These are phyloP conservation scores for Galerucella pusilla DNA, from an alignment of 2,888 invertebrate genomes.

Conservation along the genomic window DNA sequence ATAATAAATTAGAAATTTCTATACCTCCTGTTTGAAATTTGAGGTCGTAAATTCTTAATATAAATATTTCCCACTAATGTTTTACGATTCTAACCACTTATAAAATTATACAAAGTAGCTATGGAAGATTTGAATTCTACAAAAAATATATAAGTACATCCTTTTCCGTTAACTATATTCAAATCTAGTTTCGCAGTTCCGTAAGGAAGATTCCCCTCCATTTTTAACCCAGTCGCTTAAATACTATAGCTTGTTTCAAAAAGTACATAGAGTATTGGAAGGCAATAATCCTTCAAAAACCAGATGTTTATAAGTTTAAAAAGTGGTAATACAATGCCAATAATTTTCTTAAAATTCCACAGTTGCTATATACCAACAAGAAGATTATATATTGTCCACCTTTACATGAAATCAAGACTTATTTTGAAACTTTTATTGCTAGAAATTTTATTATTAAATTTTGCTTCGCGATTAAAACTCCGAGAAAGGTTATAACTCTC, in stretches of 20 bases:
- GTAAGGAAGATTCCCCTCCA: no score
- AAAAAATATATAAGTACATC: not conserved
- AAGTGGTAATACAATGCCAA: no score
- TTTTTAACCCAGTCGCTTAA: no score
- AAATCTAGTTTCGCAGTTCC: not conserved
- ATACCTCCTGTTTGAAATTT: constrained; percentile 25
- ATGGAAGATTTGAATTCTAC: not conserved
- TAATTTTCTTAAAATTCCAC: no score
- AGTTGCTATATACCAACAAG: no score
- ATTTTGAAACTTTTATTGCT: constrained; percentile 13
- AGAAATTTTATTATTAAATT: constrained; percentile 33
- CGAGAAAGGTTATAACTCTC: constrained; percentile 40
- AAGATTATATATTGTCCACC: not conserved
- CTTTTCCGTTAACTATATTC: not conserved
- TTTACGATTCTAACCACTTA: constrained; percentile 15
- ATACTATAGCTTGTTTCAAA: no score
- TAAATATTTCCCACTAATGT: constrained; percentile 16
- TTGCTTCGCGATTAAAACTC: constrained; percentile 36
- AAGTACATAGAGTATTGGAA: no score
- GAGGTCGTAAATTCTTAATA: constrained; percentile 24
- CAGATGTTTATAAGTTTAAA: no score
- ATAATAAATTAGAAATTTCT: constrained; percentile 30
- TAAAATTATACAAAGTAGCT: constrained; percentile 9
- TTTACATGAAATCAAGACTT: constrained; percentile 13
- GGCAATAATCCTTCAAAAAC: no score